Percentiles rank a stretch among this genome's conserved stretches.
Conservation (phyloP, 2,888 invertebrate species). For the Notocelia uddmanniana region DNA sequence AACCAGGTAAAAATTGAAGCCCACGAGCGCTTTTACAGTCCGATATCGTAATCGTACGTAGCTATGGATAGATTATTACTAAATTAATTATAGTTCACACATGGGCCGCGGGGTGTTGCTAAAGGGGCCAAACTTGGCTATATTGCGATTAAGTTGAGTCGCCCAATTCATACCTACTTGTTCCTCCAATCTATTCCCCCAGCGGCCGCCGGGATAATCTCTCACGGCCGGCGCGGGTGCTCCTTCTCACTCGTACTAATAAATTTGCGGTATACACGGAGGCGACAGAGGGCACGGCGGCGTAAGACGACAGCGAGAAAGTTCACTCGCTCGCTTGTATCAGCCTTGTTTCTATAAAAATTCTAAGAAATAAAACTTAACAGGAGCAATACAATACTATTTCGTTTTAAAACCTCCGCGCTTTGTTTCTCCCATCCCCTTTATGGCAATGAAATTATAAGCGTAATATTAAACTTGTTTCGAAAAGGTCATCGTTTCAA, state of each 20-base stretch:
- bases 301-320: slow-evolving; percentile 18
- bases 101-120: slow-evolving; percentile 16
- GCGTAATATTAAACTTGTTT: slow-evolving; percentile 45
- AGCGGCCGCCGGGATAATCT: slow-evolving; percentile 41
- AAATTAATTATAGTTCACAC: slow-evolving; percentile 23
- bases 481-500: slow-evolving; percentile 67
- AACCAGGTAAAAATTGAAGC: slow-evolving; percentile 20
- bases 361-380: slow-evolving; percentile 1
- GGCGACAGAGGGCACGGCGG: slow-evolving; percentile 38
- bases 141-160: slow-evolving; percentile 28
- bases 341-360: slow-evolving; percentile 8
- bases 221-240: slow-evolving; percentile 39
- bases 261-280: slow-evolving; percentile 36
- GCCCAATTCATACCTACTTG: slow-evolving; percentile 40
- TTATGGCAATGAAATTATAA: slow-evolving; percentile 40
- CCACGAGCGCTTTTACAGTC: background rate
- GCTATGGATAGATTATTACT: background rate
- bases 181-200: slow-evolving; percentile 41
- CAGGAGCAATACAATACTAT: background rate
- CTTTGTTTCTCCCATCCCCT: slow-evolving; percentile 24
- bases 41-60: background rate
- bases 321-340: slow-evolving; percentile 11
- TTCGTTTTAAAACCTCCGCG: slow-evolving; percentile 8
- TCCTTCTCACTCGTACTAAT: slow-evolving; percentile 44
- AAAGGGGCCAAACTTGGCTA: slow-evolving; percentile 30